Base-by-base conservation (phyloP, 2,888 invertebrate species). In the Drosophila cyrtoloma region DNA sequence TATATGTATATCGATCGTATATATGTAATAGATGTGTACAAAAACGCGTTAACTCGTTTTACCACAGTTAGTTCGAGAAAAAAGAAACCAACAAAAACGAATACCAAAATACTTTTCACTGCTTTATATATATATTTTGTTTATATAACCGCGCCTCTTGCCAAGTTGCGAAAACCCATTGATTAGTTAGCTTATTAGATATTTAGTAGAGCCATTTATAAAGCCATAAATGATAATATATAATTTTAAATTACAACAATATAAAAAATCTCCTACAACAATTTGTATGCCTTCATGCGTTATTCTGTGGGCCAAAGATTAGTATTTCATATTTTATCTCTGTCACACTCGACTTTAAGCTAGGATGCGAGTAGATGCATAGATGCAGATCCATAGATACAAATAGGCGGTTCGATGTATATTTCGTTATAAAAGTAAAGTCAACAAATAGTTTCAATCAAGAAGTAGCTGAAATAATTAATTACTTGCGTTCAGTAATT, bases 251-350 rank as follows among this genome's bases (percentile, higher is more conserved):
- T 56, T 12, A 28, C 55, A 64, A 68, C 39, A 47, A 72, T 62
- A 58, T 26, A 35, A 67, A 32, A 44, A 35, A 63, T 32, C 32
- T 28, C 22, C 22, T 39, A 62, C 47, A 37, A 68, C 58, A 60
- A 65, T 57, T 57, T 59, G 10, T 16, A 69, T 62, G 64, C 22
- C 39, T 75, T 78, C 71, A 78, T 85, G 85, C 82, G 85, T 82
- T 83, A 87, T 87, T 87, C 75, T 71, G 71, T 66, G 35, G 19
- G 9, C 35, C 33, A 53, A 53, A 7, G n/a, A 2, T 22, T 10
- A 37, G 28, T 39, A 61, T 35, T 30, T 22, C 19, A 10, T 51
- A 33, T 14, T 10, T 9, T 42, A n/a, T 10, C 37, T 7, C n/a
- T 6, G 16, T 19, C 37, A 6, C 6, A 6, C 16, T 19, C 37